Evolutionary conservation across 2,888 invertebrate genomes (phyloP), one percentile per base, ranked within the genome.

Genomic region (Saturnia pavonia): DNA sequence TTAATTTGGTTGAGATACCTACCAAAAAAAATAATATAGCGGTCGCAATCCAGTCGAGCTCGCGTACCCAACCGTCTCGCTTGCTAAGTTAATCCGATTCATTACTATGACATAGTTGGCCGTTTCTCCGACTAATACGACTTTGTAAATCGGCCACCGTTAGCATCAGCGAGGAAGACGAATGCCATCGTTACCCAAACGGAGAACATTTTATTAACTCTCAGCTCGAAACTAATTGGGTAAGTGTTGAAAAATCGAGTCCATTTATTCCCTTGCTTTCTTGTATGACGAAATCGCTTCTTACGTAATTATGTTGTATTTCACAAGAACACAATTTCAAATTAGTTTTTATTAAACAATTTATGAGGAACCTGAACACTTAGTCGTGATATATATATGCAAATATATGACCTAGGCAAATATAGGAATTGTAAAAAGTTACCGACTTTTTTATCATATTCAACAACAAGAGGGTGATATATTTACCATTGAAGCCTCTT

Each of bases 151-250:
- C 45, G 69, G 27, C 63, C 45, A 57, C 69, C 67, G 65, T 71
- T 66, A 57, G 57, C 54, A 68, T 42, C 43, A 69, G 69, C 43
- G 54, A 40, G 48, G 51, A 67, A 72, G 70, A 72, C 42, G 27
- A 69, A 70, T 72, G 72, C 67, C 60, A 69, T 69, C 72, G 66
- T 72, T 72, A 70, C 63, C 69, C 70, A 69, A 72, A 72, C 69
- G 69, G 69, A 48, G 67, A 68, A 45, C 70, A 69, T 72, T 70
- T 72, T 71, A 72, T 72, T 70, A 72, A 72, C 70, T 72, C 72
- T 67, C 70, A 40, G 69, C 70, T 72, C 69, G 69, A 60, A 69
- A 72, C 70, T 70, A 72, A 72, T 72, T 70, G 72, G 69, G 72
- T 70, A 70, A 72, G 67, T 69, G 70, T 45, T 72, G 70, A 72